Percentiles rank a stretch among this genome's conserved stretches.
Evolutionary conservation across 2,113 vertebrate species (phyloP).

Genomic region (Gadus chalcogrammus): DNA sequence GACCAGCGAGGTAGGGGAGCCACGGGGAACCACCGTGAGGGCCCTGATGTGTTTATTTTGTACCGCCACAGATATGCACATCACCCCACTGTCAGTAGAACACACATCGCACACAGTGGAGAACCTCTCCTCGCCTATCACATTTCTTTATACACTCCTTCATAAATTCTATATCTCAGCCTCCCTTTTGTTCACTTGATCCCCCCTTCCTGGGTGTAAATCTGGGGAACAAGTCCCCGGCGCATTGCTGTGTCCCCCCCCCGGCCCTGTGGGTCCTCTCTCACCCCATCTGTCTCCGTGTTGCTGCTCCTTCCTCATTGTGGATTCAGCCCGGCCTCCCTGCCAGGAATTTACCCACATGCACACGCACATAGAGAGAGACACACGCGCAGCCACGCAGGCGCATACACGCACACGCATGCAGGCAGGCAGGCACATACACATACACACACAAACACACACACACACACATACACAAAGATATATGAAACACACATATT

Average conservation of each 20-base stretch:
- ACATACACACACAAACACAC: not conserved
- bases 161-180: too few relatives aligned
- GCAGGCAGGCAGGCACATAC: not conserved
- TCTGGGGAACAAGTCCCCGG: conserved; percentile 13
- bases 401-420: conserved; percentile 4
- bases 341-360: conserved; percentile 33
- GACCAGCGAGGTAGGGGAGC: too few relatives aligned
- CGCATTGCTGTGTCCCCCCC: conserved; percentile 22
- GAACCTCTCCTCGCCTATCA: too few relatives aligned
- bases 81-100: too few relatives aligned
- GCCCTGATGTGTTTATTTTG: too few relatives aligned
- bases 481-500: not conserved
- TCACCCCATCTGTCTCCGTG: conserved; percentile 56
- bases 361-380: not conserved
- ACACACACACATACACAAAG: not conserved
- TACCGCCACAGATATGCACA: too few relatives aligned
- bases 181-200: too few relatives aligned
- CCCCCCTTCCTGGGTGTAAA: not conserved
- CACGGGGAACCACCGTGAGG: too few relatives aligned
- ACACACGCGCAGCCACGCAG: not conserved
- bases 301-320: conserved; percentile 25
- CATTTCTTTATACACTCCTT: too few relatives aligned
- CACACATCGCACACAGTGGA: too few relatives aligned
- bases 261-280: conserved; percentile 36
- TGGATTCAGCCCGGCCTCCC: conserved; percentile 36